These are phyloP conservation scores for Suncus etruscus DNA, from an alignment of 2,113 vertebrate genomes.

Conservation along the genomic window DNA sequence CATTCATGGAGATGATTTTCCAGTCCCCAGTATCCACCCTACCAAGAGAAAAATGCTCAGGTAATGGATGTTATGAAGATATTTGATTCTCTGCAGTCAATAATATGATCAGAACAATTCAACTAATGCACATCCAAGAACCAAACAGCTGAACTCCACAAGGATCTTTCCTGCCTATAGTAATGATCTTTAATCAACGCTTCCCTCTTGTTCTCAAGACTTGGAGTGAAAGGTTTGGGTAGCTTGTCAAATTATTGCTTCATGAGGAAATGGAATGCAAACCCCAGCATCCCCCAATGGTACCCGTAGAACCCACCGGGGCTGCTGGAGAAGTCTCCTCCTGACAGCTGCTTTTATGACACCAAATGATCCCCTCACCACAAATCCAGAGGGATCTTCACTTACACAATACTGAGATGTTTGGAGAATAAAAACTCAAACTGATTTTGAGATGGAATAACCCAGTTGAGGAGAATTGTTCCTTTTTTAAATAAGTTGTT, in stretches of 20 bases:
- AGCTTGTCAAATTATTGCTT: not conserved
- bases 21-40: constrained; percentile 94
- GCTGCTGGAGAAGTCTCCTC: not conserved
- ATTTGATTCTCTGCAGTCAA: constrained; percentile 37
- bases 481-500: constrained; percentile 28
- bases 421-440: not conserved
- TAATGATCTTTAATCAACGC: not conserved
- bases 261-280: not conserved
- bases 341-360: constrained; percentile 24
- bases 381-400: not conserved
- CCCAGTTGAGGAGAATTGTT: not conserved
- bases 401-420: not conserved
- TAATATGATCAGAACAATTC: not conserved
- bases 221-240: not conserved
- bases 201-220: not conserved
- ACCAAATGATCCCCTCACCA: not conserved
- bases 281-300: not conserved
- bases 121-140: not conserved
- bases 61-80: not conserved
- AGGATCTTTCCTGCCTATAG: not conserved
- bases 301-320: not conserved
- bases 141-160: not conserved
- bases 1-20: constrained; percentile 88
- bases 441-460: constrained; percentile 5
- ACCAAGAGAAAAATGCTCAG: constrained; percentile 57